Evolutionary conservation across 2,113 vertebrate genomes (phyloP).

Genomic region (Bujurquina vittata): DNA sequence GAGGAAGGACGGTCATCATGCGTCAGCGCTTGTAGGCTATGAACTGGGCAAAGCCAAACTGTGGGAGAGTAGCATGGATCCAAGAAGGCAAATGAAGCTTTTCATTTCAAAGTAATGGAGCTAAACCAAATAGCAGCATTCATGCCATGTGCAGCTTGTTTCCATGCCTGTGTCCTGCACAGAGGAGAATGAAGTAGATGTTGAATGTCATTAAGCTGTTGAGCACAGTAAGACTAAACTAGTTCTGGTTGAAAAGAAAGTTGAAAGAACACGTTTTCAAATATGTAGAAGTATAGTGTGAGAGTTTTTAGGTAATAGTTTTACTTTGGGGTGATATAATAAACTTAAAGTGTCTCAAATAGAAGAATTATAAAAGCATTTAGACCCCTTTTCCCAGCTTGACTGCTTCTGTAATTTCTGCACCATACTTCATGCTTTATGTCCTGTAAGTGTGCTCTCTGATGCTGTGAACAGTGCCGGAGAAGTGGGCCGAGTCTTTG

Average conservation of each 20-base stretch:
- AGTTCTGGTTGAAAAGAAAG: neutral
- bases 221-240: neutral
- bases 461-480: neutral
- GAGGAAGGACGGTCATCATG: conserved; percentile 4
- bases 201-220: neutral
- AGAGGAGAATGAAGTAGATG: neutral
- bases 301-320: neutral
- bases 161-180: neutral
- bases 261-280: neutral
- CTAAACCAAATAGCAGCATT: neutral
- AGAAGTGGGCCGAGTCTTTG: neutral
- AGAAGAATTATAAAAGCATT: neutral
- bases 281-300: too few species aligned
- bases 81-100: neutral
- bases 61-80: neutral
- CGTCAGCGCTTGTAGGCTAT: neutral
- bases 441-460: neutral
- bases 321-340: neutral
- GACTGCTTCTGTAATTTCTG: neutral
- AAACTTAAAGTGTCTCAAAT: neutral
- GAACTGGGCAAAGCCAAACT: neutral
- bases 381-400: neutral
- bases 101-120: neutral
- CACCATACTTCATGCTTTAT: neutral
- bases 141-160: neutral